Percentiles rank a stretch among this genome's conserved stretches.
phyloP scores from a whole-genome alignment of 2,113 vertebrate genomes.

The Nothoprocta perdicaria region DNA sequence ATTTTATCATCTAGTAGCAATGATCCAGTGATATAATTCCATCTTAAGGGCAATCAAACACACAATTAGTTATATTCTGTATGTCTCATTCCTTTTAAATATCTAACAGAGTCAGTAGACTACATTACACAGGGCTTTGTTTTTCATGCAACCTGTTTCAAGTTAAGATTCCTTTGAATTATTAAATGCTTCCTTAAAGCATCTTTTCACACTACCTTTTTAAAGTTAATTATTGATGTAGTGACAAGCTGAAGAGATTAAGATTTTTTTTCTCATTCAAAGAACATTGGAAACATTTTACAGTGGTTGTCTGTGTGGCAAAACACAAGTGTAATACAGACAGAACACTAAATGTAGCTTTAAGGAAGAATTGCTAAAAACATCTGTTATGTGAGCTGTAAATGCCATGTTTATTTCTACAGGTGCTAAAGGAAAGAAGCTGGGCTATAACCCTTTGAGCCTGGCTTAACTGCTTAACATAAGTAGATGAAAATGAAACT shows the following conservation, averaged over 20 bases:
- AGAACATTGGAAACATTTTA: constrained; percentile 63
- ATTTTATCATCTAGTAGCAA: constrained; percentile 6
- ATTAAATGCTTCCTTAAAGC: constrained; percentile 81
- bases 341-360: constrained; percentile 51
- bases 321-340: constrained; percentile 66
- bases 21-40: background rate
- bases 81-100: constrained; percentile 21
- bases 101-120: background rate
- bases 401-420: constrained; percentile 68
- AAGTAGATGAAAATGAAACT: constrained; percentile 74
- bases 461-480: constrained; percentile 70
- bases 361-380: constrained; percentile 62
- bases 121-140: constrained; percentile 46
- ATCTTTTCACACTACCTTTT: constrained; percentile 71
- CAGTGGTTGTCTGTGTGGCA: constrained; percentile 67
- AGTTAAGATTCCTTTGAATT: constrained; percentile 78
- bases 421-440: constrained; percentile 67
- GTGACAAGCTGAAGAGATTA: constrained; percentile 73
- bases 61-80: background rate
- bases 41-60: background rate
- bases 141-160: constrained; percentile 75
- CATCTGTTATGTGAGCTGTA: constrained; percentile 58
- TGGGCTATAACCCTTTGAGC: constrained; percentile 70
- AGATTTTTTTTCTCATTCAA: constrained; percentile 56
- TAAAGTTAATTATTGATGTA: constrained; percentile 77